Evolutionary conservation across 2,113 vertebrate genomes (phyloP), one percentile per base, ranked within the genome.

Genomic region (Cyprinodon brontotheroides): DNA sequence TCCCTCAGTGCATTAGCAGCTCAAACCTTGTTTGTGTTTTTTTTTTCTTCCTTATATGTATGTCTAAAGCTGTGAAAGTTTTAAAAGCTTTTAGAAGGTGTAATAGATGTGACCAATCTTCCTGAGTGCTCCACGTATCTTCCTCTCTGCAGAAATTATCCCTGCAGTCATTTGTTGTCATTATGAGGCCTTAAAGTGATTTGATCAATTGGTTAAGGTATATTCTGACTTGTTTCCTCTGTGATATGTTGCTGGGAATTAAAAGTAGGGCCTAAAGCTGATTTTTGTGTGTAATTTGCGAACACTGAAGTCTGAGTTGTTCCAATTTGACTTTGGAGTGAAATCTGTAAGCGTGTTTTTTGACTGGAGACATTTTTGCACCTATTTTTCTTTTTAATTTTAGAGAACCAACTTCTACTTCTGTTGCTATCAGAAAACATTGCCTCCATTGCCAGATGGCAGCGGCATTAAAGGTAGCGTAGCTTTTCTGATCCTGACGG

Each of bases 151-250:
- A 66, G 53, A 69, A 50, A 11, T 60, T 77, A 65, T 66, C 50
- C 37, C 15, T 60, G 65, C 75, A 72, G 63, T 40, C 29, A 59
- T 65, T 77, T 47, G 7, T 37, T 69, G 61, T 83, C 72, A 80
- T 77, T 61, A 39, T 12, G 64, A 70, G n/a, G 15, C 59, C 66
- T 78, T 48, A 1, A 3, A 77, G 12, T 1, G 36, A 64, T 9
- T 36, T 39, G 48, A 14, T 39, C 20, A 50, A 15, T 13, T 15
- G 0, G 40, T 61, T 20, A 43, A 60, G 65, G 65, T 75, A 1
- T 1, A 78, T 76, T 80, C 20, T 68, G 4, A 8, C 29, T 66
- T 43, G 68, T 82, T 80, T 2, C 1, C 7, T 64, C 48, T 10
- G 61, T 43, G 11, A 74, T 36, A 41, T 43, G 77, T 75, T 70